These are phyloP conservation scores for Gymnothorax javanicus DNA, from an alignment of 2,797 vertebrate species.

Conservation along the genomic window DNA sequence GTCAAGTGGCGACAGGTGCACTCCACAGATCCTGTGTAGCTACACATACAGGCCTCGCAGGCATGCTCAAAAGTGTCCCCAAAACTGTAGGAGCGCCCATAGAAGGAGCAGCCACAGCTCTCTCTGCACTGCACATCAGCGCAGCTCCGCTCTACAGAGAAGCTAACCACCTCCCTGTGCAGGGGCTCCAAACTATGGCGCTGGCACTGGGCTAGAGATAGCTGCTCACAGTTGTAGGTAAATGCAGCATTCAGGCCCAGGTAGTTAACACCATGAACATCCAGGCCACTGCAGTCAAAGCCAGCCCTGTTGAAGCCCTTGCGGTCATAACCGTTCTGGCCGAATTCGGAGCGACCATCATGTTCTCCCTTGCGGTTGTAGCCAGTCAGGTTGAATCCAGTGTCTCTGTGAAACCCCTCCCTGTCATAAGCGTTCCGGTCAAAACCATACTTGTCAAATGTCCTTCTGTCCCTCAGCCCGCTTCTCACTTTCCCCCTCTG, in stretches of 20 bases:
- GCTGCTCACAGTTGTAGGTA: slow-evolving; percentile 48
- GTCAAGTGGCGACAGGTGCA: slow-evolving; percentile 47
- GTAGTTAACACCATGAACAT: slow-evolving; percentile 36
- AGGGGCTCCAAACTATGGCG: slow-evolving; percentile 29
- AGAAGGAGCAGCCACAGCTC: slow-evolving; percentile 49
- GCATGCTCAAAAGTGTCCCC: slow-evolving; percentile 46
- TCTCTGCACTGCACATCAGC: slow-evolving; percentile 40
- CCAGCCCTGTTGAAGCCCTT: slow-evolving; percentile 23
- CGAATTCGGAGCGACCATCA: slow-evolving; percentile 21
- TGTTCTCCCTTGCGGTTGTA: slow-evolving; percentile 32
- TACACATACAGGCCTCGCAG: slow-evolving; percentile 53
- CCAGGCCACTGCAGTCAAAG: slow-evolving; percentile 33
- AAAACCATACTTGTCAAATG: slow-evolving; percentile 26
- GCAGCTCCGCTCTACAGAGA: slow-evolving; percentile 52
- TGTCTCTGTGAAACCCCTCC: slow-evolving; percentile 32
- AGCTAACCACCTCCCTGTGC: slow-evolving; percentile 50
- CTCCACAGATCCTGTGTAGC: slow-evolving; percentile 38
- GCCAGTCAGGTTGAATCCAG: slow-evolving; percentile 41
- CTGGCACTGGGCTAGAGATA: slow-evolving; percentile 50
- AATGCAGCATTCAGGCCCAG: slow-evolving; percentile 29
- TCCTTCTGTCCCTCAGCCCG: slow-evolving; percentile 28
- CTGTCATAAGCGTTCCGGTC: slow-evolving; percentile 31
- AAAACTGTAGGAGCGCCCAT: slow-evolving; percentile 30
- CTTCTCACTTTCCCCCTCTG: slow-evolving; percentile 26
- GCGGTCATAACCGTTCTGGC: slow-evolving; percentile 1